Evolutionary conservation across 2,797 vertebrate genomes (phyloP).

Genomic region (Aselliscus stoliczkanus): DNA sequence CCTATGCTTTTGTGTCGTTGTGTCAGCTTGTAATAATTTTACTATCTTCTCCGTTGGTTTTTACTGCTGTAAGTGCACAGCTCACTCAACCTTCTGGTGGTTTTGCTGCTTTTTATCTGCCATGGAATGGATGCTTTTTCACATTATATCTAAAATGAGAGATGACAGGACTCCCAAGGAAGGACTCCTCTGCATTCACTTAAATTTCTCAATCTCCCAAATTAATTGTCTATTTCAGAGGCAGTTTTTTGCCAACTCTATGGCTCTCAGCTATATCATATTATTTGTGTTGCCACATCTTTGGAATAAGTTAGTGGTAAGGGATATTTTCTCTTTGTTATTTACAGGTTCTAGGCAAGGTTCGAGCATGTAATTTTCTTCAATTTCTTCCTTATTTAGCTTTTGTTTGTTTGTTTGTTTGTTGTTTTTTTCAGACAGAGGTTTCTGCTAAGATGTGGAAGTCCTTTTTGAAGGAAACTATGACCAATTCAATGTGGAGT

Average conservation of each 20-base stretch:
- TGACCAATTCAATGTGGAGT: neutral
- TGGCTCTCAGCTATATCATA: neutral
- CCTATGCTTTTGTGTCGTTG: neutral
- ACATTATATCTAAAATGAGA: neutral
- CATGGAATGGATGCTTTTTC: neutral
- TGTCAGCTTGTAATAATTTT: neutral
- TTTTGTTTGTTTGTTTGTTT: neutral
- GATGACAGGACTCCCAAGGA: neutral
- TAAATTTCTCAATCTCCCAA: neutral
- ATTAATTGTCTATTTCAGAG: neutral
- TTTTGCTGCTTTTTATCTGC: neutral
- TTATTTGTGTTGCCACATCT: neutral
- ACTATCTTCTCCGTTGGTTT: neutral
- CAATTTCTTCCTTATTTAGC: neutral
- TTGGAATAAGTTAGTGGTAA: neutral
- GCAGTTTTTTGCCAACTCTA: neutral
- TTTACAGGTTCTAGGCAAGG: neutral
- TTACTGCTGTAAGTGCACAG: neutral
- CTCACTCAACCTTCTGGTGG: neutral
- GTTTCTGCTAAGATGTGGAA: neutral
- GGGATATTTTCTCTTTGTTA: neutral
- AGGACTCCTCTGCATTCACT: neutral
- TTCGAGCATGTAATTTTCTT: neutral
- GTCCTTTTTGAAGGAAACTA: neutral
- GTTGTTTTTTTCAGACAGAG: neutral